Evolutionary conservation across 2,797 vertebrate species (phyloP).

Genomic region (Alca torda): DNA sequence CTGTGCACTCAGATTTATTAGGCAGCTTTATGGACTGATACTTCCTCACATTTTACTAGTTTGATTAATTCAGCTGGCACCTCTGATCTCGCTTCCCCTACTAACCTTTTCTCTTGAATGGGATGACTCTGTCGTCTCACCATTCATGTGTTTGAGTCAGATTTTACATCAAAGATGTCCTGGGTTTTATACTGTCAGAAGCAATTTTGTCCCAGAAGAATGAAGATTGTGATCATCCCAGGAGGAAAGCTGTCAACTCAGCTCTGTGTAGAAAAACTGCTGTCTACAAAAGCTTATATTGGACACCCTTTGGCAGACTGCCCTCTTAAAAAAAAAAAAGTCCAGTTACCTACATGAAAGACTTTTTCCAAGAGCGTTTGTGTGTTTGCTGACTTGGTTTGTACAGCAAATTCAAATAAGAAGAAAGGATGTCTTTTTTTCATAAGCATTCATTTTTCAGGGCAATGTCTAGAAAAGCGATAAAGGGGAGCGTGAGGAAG

Average conservation of each 20-base stretch:
- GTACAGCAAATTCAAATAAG: not conserved
- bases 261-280: constrained; percentile 58
- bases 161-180: constrained; percentile 69
- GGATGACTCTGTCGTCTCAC: constrained; percentile 23
- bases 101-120: constrained; percentile 44
- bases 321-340: not conserved
- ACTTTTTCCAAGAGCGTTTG: not conserved
- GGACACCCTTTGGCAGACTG: constrained; percentile 58
- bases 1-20: not conserved
- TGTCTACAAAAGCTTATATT: constrained; percentile 54
- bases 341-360: constrained; percentile 39
- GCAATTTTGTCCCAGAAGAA: constrained; percentile 67
- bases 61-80: constrained; percentile 44
- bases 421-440: not conserved
- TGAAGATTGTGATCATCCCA: constrained; percentile 60
- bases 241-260: constrained; percentile 67
- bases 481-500: not conserved
- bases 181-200: constrained; percentile 69
- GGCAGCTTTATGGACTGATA: constrained; percentile 34
- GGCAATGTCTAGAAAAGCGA: not conserved
- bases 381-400: not conserved
- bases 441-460: not conserved
- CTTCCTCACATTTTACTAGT: constrained; percentile 35
- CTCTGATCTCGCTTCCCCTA: constrained; percentile 42
- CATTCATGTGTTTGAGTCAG: constrained; percentile 53